Conservation (phyloP, 2,797 vertebrate genomes). For the Phataginus tetradactyla region DNA sequence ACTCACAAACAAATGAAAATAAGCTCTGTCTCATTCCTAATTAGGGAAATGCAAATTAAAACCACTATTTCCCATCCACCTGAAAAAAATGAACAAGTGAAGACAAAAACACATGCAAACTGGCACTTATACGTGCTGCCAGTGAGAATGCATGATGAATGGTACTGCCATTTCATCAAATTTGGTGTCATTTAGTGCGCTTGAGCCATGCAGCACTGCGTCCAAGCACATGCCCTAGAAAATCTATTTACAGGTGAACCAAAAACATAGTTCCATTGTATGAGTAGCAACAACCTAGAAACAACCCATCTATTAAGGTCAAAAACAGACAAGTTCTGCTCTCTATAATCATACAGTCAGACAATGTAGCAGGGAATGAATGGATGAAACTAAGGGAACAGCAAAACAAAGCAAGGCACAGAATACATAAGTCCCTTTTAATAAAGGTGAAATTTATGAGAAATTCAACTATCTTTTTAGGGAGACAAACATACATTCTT, state of each 20-base stretch:
- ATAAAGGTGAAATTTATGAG: neutral
- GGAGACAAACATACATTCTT: neutral
- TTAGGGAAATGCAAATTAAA: slow-evolving; percentile 17
- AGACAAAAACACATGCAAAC: neutral
- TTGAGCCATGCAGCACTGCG: neutral
- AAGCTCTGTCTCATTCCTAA: neutral
- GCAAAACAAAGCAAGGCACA: neutral
- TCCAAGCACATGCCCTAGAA: neutral
- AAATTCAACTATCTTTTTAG: slow-evolving; percentile 30
- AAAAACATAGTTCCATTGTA: neutral
- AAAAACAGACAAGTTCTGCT: neutral
- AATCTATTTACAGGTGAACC: neutral
- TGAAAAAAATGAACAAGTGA: neutral
- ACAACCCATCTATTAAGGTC: neutral
- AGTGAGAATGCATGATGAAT: neutral
- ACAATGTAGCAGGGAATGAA: neutral
- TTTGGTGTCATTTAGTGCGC: neutral
- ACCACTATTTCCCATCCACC: neutral
- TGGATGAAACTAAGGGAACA: neutral
- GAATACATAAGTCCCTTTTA: neutral
- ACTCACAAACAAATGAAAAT: slow-evolving; percentile 5
- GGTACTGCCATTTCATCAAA: slow-evolving; percentile 3
- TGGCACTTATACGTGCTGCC: neutral
- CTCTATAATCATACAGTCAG: neutral
- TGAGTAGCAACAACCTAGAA: neutral